These are phyloP conservation scores for Okamejei kenojei DNA, from an alignment of 2,797 vertebrate genomes.

Conservation along the genomic window DNA sequence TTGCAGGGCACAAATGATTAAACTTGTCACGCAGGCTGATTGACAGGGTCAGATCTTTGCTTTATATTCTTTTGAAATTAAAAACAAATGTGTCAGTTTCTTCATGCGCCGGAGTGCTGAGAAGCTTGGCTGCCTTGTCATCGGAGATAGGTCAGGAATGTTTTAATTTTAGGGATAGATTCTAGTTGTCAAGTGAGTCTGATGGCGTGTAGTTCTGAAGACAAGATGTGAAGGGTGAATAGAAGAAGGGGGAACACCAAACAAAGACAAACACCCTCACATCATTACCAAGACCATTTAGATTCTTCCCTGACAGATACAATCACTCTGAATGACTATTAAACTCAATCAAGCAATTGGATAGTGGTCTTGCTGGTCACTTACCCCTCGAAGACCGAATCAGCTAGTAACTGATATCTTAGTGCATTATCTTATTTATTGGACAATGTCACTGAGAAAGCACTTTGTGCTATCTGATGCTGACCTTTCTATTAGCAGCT, in stretches of 20 bases:
- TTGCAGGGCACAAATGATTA: conserved; percentile 97
- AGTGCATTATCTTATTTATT: conserved; percentile 19
- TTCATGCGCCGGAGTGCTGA: conserved; percentile 67
- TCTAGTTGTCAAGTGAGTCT: conserved; percentile 84
- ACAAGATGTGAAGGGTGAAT: conserved; percentile 95
- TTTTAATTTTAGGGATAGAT: conserved; percentile 99
- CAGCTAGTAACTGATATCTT: neutral
- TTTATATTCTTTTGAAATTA: conserved; percentile 87
- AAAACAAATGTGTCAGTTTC: conserved; percentile 87
- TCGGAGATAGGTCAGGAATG: conserved; percentile 87
- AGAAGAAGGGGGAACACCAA: conserved; percentile 79
- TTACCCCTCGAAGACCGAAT: conserved; percentile 96
- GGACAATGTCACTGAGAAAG: neutral
- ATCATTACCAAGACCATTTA: conserved; percentile 67
- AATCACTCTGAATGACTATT: conserved; percentile 99
- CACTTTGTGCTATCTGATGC: neutral
- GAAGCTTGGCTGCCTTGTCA: conserved; percentile 78
- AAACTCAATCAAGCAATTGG: conserved; percentile 90
- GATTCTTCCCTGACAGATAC: conserved; percentile 75
- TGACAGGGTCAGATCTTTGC: conserved; percentile 99
- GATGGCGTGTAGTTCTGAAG: conserved; percentile 80
- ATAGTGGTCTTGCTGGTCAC: conserved; percentile 64
- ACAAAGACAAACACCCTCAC: conserved; percentile 90
- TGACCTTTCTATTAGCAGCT: neutral
- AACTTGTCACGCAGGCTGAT: conserved; percentile 95